Evolutionary conservation across 2,888 invertebrate species (phyloP).

Genomic region (Dexiosoma caninum): DNA sequence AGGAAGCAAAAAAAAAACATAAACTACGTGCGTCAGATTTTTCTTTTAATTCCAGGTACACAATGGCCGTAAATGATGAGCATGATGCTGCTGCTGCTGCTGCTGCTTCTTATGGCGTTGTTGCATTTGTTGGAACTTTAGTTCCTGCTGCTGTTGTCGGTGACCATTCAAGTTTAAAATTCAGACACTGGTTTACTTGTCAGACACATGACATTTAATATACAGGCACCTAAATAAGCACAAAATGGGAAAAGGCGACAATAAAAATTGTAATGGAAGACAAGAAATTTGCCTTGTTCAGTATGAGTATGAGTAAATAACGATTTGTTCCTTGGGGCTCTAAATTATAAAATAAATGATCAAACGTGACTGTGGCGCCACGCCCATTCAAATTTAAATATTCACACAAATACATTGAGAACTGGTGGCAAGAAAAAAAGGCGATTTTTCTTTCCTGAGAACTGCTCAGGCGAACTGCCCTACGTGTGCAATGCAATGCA

Average conservation of each 20-base stretch:
- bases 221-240: constrained; percentile 11
- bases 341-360: no score
- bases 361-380: no score
- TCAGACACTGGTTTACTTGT: constrained; percentile 55
- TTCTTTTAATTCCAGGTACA: constrained; percentile 28
- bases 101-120: background rate
- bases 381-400: no score
- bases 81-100: constrained; percentile 41
- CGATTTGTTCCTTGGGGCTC: no score
- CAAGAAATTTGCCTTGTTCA: background rate
- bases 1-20: constrained; percentile 7
- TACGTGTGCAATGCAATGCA: no score
- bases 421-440: no score
- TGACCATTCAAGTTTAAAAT: constrained; percentile 54
- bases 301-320: no score
- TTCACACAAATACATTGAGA: no score
- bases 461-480: no score
- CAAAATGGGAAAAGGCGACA: background rate
- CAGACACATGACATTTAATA: constrained; percentile 57
- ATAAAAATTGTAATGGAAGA: constrained; percentile 3
- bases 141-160: background rate
- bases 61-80: constrained; percentile 58
- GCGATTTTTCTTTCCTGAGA: no score
- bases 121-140: background rate
- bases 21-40: constrained; percentile 18